Base-by-base conservation (phyloP, 2,888 invertebrate genomes). In the Limnephilus auricula region DNA sequence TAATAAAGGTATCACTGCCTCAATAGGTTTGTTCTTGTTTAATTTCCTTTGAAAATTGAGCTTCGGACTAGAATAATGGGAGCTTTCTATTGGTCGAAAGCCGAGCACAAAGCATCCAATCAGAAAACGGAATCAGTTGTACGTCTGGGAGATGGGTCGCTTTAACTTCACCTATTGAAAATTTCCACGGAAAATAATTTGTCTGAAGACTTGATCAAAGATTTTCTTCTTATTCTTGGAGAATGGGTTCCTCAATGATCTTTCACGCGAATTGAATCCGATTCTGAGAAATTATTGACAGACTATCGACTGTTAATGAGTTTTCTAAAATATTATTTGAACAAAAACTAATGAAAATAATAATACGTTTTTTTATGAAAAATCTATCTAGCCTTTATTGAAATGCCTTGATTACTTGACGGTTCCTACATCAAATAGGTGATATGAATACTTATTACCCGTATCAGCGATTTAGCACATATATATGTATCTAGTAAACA, bases 1-100 rank as follows among this genome's bases (percentile, higher is more conserved):
- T 79, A 87, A 90, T 90, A 79, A 87, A 86, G 87, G 90, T 87
- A 90, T 87, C 85, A 90, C 79, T 90, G 87, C 90, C 87, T 82
- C 90, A 82, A 87, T 87, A 40, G 45, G 79, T 87, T 85, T 45
- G 80, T 86, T 80, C 89, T 79, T 79, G 88, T 91, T 91, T 91
- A 91, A 91, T 91, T 91, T 91, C 45, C 91, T 91, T 91, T 91
- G 91, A 91, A 91, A 91, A 89, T 84, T 40, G 85, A 90, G 85
- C 90, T 37, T 18, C 82, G 90, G 79, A 86, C 79, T 50, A 87
- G 87, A 90, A 90, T 90, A 90, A 90, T 90, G 37, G 79, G 45
- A 80, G 80, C 32, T 40, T 50, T 78, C 91, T 89, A 91, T 91
- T 91, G 91, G 91, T 40, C 89, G 88, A 80, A 45, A 80, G 50